Percentiles rank a stretch among this genome's conserved stretches.
These are phyloP conservation scores for Phocides pigmalion DNA, from an alignment of 1,140 invertebrate genomes.

Conservation along the genomic window DNA sequence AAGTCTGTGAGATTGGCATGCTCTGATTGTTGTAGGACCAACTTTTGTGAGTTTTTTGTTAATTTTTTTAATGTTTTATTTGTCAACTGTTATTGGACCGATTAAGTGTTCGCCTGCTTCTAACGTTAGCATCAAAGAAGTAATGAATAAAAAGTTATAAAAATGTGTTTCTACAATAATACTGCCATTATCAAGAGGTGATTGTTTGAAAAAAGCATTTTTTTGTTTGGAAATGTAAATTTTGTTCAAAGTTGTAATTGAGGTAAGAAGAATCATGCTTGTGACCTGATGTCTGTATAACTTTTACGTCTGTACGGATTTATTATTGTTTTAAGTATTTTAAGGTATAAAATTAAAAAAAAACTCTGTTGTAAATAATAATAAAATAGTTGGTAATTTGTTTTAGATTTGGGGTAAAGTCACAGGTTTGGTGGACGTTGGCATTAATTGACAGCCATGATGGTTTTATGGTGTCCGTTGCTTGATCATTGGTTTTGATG, in stretches of 20 bases:
- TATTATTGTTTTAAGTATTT: neutral
- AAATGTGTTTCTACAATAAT: no score
- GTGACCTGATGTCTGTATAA: neutral
- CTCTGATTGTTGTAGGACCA: no score
- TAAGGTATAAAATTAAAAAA: slow-evolving; percentile 2
- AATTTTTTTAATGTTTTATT: no score
- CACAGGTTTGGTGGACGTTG: slow-evolving; percentile 35
- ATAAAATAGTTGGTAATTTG: slow-evolving; percentile 13
- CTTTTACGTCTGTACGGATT: neutral
- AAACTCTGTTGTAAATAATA: slow-evolving; percentile 28
- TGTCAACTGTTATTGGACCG: no score
- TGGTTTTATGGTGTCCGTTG: slow-evolving; percentile 34
- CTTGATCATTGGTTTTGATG: neutral
- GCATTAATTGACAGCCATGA: slow-evolving; percentile 28
- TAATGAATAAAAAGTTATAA: no score
- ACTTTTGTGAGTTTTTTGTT: no score
- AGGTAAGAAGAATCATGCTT: neutral
- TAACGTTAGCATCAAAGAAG: no score
- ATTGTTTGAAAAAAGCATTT: no score
- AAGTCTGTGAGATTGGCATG: no score
- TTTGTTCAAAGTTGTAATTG: neutral
- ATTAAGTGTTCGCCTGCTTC: no score
- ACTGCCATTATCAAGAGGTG: neutral
- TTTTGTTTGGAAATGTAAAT: no score
- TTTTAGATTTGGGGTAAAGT: slow-evolving; percentile 22